Evolutionary conservation across 2,888 invertebrate species (phyloP).

Genomic region (Halictus ligatus): DNA sequence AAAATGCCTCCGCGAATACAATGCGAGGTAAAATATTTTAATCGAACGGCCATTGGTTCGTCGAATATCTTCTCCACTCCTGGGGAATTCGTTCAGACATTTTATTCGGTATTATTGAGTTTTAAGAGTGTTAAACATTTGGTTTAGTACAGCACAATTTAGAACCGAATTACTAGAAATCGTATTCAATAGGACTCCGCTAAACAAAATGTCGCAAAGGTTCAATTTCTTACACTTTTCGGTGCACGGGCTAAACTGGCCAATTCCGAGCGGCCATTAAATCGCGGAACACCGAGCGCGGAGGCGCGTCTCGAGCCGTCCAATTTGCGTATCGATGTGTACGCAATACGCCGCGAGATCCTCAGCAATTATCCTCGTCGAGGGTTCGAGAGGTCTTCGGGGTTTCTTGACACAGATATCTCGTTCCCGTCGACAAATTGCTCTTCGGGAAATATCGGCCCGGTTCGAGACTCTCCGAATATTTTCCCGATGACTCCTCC

Average conservation of each 20-base stretch:
- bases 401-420: slow-evolving; percentile 51
- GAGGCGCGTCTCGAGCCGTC: background rate
- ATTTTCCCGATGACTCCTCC: background rate
- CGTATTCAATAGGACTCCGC: background rate
- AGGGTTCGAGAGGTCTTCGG: slow-evolving; percentile 3
- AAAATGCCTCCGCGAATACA: background rate
- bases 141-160: too few relatives aligned
- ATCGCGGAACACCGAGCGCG: background rate
- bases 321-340: slow-evolving; percentile 2
- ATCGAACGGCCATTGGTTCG: too few relatives aligned
- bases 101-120: too few relatives aligned
- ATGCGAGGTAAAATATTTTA: too few relatives aligned
- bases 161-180: too few relatives aligned
- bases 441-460: slow-evolving; percentile 24
- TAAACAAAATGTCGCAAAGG: background rate
- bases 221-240: background rate
- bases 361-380: slow-evolving; percentile 40
- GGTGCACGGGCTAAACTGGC: background rate
- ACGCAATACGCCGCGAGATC: background rate
- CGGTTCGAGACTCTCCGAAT: background rate
- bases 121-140: too few relatives aligned
- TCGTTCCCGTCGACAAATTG: slow-evolving; percentile 28
- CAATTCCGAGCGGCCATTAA: background rate
- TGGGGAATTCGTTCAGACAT: too few relatives aligned
- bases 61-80: too few relatives aligned